Evolutionary conservation across 1,140 invertebrate genomes (phyloP).

Genomic region (Leguminivora glycinivorella): DNA sequence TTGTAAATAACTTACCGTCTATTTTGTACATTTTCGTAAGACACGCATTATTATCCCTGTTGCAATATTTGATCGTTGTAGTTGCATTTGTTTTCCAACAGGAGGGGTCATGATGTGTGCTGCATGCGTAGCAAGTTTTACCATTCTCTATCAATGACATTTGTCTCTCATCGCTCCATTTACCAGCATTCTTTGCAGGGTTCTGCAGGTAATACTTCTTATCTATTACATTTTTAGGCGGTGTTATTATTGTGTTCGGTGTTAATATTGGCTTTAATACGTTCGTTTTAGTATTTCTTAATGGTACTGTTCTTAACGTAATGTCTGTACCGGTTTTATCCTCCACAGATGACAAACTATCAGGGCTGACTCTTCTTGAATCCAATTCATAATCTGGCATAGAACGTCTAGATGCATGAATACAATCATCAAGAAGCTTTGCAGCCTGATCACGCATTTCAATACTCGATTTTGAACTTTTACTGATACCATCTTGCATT

Average conservation of each 20-base stretch:
- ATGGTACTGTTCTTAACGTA: neutral
- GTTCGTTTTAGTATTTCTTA: neutral
- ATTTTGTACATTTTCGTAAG: slow-evolving; percentile 48
- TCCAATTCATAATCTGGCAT: neutral
- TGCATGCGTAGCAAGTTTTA: slow-evolving; percentile 61
- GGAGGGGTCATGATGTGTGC: slow-evolving; percentile 46
- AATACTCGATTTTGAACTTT: neutral
- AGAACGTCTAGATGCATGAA: slow-evolving; percentile 3
- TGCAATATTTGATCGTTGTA: slow-evolving; percentile 62
- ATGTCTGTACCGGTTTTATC: neutral
- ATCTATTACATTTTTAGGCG: neutral
- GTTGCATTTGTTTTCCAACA: slow-evolving; percentile 50
- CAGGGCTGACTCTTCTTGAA: neutral
- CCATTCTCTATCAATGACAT: slow-evolving; percentile 44
- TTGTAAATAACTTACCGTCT: slow-evolving; percentile 38
- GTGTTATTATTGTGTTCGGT: neutral
- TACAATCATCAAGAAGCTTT: neutral
- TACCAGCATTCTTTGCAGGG: slow-evolving; percentile 43
- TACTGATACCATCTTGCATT: neutral
- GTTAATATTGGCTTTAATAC: neutral
- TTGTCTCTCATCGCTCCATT: slow-evolving; percentile 34
- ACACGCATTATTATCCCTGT: slow-evolving; percentile 46
- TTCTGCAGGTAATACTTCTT: slow-evolving; percentile 29
- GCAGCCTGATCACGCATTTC: neutral
- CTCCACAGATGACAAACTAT: neutral